Conservation (phyloP, 2,888 invertebrate genomes). For the Ormyrus rosae region DNA sequence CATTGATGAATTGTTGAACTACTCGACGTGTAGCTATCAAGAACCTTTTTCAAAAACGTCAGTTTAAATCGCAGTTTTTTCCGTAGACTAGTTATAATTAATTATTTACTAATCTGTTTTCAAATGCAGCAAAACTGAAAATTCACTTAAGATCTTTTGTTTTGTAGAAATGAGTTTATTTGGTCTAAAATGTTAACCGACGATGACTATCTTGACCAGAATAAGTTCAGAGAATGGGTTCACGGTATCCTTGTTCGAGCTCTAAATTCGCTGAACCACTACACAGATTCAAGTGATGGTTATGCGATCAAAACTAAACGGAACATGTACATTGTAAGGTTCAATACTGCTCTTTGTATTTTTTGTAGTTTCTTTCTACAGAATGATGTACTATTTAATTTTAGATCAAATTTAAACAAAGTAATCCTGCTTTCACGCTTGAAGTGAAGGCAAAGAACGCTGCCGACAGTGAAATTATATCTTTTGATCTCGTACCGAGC, state of each 20-base stretch:
- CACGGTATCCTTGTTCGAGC: not conserved
- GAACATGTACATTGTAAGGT: not conserved
- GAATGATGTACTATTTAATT: not conserved
- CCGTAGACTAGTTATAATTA: too few species aligned
- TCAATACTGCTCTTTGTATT: not conserved
- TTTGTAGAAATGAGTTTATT: not conserved
- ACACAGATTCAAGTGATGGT: not conserved
- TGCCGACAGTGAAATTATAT: not conserved
- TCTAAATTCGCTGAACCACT: not conserved
- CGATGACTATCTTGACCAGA: not conserved
- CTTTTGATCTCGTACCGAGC: constrained; percentile 4
- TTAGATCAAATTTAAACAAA: not conserved
- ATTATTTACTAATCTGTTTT: too few species aligned
- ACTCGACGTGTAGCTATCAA: too few species aligned
- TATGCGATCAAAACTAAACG: not conserved
- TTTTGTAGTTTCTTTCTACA: too few species aligned
- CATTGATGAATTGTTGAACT: too few species aligned
- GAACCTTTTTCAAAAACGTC: too few species aligned
- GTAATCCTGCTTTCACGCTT: constrained; percentile 18
- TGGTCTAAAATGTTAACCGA: not conserved
- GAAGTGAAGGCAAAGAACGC: not conserved
- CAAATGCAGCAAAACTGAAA: too few species aligned
- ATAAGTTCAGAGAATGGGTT: constrained; percentile 14
- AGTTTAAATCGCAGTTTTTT: too few species aligned
- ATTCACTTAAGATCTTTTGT: too few species aligned